These are phyloP conservation scores for Pangasianodon hypophthalmus DNA, from an alignment of 2,113 vertebrate species.

Conservation along the genomic window DNA sequence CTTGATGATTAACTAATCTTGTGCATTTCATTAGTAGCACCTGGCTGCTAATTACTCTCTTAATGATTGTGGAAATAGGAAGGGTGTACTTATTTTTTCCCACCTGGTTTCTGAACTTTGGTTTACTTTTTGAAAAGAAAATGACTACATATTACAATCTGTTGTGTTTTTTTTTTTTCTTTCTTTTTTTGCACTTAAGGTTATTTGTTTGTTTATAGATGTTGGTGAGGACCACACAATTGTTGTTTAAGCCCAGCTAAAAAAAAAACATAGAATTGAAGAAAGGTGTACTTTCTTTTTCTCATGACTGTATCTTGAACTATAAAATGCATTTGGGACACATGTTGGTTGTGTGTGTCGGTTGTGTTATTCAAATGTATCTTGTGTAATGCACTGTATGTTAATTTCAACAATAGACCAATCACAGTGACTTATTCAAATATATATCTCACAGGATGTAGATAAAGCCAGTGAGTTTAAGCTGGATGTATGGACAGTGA, in stretches of 20 bases:
- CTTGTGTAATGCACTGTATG: not conserved
- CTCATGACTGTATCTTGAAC: not conserved
- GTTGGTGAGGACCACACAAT: not conserved
- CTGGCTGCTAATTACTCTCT: no score
- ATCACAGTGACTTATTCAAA: not conserved
- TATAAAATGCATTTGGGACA: not conserved
- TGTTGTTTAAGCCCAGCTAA: not conserved
- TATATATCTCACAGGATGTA: not conserved
- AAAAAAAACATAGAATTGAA: not conserved
- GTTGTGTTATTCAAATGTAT: not conserved
- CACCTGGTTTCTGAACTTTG: not conserved
- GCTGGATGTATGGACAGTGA: not conserved
- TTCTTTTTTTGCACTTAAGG: not conserved
- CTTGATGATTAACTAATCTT: no score
- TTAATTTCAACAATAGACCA: not conserved
- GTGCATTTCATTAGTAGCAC: not conserved
- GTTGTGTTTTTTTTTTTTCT: no score
- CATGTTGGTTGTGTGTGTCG: not conserved
- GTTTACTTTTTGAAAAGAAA: no score
- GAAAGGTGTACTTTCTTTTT: not conserved
- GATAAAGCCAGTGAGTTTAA: not conserved
- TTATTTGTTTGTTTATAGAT: not conserved
- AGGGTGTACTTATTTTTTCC: no score
- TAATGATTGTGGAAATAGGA: no score
- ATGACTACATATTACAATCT: no score